Conservation (phyloP, 1,140 invertebrate genomes). For the Drosophila baimaii region DNA sequence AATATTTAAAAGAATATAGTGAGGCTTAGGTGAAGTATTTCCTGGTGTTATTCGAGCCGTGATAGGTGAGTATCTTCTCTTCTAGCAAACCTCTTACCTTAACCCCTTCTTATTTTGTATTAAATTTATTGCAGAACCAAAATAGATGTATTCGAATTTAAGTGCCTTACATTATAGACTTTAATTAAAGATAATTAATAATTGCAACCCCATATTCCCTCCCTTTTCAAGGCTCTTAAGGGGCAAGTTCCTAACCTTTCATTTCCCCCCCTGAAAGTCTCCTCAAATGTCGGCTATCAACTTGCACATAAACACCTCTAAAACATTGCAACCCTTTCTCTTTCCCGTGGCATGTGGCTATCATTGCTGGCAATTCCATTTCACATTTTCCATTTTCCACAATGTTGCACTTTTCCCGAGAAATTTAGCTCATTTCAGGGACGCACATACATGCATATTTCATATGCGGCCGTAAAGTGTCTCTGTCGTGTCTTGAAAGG, state of each 20-base stretch:
- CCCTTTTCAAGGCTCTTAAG: background rate
- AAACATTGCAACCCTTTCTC: slow-evolving; percentile 17
- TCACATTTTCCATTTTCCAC: slow-evolving; percentile 76
- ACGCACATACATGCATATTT: slow-evolving; percentile 75
- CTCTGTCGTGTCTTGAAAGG: background rate
- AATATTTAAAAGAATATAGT: background rate
- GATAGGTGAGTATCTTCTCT: too few species aligned
- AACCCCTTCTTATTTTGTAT: too few species aligned
- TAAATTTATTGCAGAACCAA: too few species aligned
- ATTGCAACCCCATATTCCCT: background rate
- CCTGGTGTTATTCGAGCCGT: too few species aligned
- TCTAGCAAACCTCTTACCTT: too few species aligned
- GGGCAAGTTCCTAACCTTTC: too few species aligned
- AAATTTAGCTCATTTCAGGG: slow-evolving; percentile 79
- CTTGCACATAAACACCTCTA: slow-evolving; percentile 30
- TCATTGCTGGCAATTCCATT: slow-evolving; percentile 28
- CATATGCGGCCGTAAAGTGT: slow-evolving; percentile 75
- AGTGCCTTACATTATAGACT: background rate
- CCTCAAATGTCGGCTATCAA: slow-evolving; percentile 9
- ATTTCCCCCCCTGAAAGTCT: background rate
- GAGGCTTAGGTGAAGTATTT: too few species aligned
- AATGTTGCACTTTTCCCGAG: slow-evolving; percentile 80
- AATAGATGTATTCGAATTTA: background rate
- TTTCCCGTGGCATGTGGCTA: slow-evolving; percentile 19
- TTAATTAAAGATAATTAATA: background rate